Evolutionary conservation across 2,113 vertebrate species (phyloP), one percentile per base, ranked within the genome.

Genomic region (Copsychus sechellarum): DNA sequence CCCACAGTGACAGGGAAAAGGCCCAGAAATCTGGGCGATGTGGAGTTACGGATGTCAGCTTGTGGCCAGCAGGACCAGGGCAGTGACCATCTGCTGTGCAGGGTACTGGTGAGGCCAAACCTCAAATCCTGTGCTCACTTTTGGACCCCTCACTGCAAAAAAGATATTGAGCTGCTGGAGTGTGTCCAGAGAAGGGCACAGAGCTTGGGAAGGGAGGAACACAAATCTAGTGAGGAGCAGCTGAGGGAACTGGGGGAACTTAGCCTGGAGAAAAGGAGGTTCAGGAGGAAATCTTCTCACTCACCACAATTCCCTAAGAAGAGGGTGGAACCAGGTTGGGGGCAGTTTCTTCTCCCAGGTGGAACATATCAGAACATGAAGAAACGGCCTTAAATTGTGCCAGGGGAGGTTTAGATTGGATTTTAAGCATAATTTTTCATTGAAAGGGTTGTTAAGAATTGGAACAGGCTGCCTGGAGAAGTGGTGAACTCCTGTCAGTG

Each of bases 281-380:
- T 66, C 1, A 3, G 14, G 10, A 9, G 3, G 5, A 7, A 60
- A 66, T 23, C 9, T 29, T 14, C 11, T 40, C 3, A 6, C 8
- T 28, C 6, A 4, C 13, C 42, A 45, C 5, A n/a, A n/a, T 24
- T 29, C 9, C 15, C 29, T 5, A 8, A 29, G 5, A 53, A 6
- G 2, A 64, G 18, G 1, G 28, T 28, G 28, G 26, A 74, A 28
- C 5, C 45, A 29, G 24, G 11, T 38, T 23, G 16, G 5, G 7
- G 5, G 58, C 13, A 23, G 6, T 51, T 43, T n/a, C 19, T 66
- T 81, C 9, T 73, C 43, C 33, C 33, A 45, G 5, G 4, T 53
- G 21, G 38, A 36, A 66, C 21, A 19, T 45, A 28, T 45, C 11
- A 38, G 33, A 38, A 36, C 1, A 8, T 25, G 28, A 53, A 9